Base-by-base conservation (phyloP, 1,140 invertebrate species). In the Thaumetopoea pityocampa region DNA sequence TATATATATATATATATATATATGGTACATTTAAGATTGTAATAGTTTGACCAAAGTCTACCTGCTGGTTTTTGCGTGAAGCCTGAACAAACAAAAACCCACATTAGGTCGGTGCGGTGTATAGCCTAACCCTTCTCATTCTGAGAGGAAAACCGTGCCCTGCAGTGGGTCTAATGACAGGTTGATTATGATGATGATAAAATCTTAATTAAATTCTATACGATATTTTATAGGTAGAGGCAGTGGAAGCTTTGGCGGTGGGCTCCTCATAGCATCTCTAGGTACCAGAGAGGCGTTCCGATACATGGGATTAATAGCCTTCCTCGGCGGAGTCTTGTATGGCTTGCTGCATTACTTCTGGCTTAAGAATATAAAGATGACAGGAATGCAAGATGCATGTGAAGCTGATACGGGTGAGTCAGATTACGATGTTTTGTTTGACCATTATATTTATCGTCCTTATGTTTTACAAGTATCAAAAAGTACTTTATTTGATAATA, bases 171-270 rank as follows among this genome's bases (percentile, higher is more conserved):
- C 18, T 4, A 19, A 19, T 19, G 18, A 3, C 6, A 6, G 18
- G 6, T 15, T n/a, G 8, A 28, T 2, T 18, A 8, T 30, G 16
- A 2, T 0, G 3, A 14, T 3, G 4, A 1, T 4, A 20, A 2
- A 1, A 10, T n/a, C 12, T 32, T 22, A 29, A 6, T n/a, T 16
- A 9, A 26, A n/a, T 30, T 18, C 1, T 18, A 22, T 9, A 11
- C 23, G 14, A 9, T 36, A 24, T 40, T 18, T 50, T 22, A 32
- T 9, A 90, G 89, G 90, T 22, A 86, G 92, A 60, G 93, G 93
- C 15, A 92, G 91, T 62, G 93, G 93, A 15, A 92, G 92, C 64
- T 93, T 94, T 51, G 85, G 91, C n/a, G 93, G 93, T 26, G 93
- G 93, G 12, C 86, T 92, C 11, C 85, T 94, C 3, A 94, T 94